Evolutionary conservation across 2,113 vertebrate genomes (phyloP), one percentile per base, ranked within the genome.

Genomic region (Herpailurus yagouaroundi): DNA sequence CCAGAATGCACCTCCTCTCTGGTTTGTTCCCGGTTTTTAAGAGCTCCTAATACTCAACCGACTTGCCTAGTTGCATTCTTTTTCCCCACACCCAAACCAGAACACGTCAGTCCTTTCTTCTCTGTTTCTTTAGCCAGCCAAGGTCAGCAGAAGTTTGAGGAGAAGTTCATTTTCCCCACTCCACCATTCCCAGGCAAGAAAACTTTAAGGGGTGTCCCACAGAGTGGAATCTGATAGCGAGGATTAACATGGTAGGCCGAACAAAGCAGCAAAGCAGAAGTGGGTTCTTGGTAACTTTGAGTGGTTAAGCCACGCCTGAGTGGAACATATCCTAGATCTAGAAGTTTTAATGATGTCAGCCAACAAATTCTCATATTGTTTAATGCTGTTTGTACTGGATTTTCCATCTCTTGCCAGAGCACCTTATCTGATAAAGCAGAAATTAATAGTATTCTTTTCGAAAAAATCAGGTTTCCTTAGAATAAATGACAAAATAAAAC

Each of bases 381-480:
- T 31, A 94, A 88, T 3, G 21, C 33, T 74, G 10, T 57, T 94
- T 50, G 66, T 64, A 60, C 12, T 38, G 18, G 38, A 36, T 93
- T 88, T 96, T 89, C 81, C 82, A 55, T 18, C 63, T 66, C 36
- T 77, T 89, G 48, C 27, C 45, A 84, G 57, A 84, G 52, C 69
- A 45, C 18, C 1, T 88, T 93, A 92, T 84, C 38, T 68, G 82
- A 81, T 73, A 3, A 14, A 45, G 21, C 50, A 83, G 48, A 90
- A 85, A 89, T 60, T 77, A 89, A 79, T 21, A 85, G 23, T 27
- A 69, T 71, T 96, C 45, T 96, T 38, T 79, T 91, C 55, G 66
- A 68, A 93, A 90, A 64, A 79, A 92, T 9, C n/a, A 45, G 7
- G 15, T 96, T 93, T 55, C 38, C 86, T 88, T 95, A 64, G 48